These are phyloP conservation scores for Phengaris arion DNA, from an alignment of 2,888 invertebrate genomes.

Conservation along the genomic window DNA sequence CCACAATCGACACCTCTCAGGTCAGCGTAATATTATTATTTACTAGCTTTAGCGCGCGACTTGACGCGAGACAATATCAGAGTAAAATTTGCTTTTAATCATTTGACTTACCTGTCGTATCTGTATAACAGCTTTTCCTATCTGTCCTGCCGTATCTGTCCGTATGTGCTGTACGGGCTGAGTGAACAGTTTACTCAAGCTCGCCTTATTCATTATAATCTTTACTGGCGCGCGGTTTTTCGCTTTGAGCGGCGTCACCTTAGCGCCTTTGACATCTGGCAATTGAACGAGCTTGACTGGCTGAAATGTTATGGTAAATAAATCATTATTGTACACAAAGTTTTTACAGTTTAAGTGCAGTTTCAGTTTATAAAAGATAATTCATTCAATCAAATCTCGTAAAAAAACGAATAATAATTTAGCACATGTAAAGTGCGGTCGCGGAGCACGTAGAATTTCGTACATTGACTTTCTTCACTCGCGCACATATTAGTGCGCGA, in stretches of 20 bases:
- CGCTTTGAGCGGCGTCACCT: constrained; percentile 27
- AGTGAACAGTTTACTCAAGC: constrained; percentile 54
- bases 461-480: no score
- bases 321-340: constrained; percentile 23
- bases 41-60: no score
- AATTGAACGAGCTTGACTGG: constrained; percentile 57
- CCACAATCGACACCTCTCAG: no score
- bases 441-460: no score
- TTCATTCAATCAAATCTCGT: no score
- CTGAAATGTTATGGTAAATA: constrained; percentile 30
- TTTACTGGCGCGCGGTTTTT: constrained; percentile 53
- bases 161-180: constrained; percentile 14
- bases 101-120: constrained; percentile 24
- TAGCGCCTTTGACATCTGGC: constrained; percentile 40
- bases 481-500: no score
- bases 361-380: not conserved
- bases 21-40: no score
- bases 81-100: no score
- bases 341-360: not conserved
- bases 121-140: constrained; percentile 5
- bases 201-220: constrained; percentile 67
- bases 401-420: no score
- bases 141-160: constrained; percentile 9
- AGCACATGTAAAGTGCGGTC: no score
- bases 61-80: no score